Evolutionary conservation across 2,797 vertebrate species (phyloP), one percentile per base, ranked within the genome.

Genomic region (Alcedo atthis): DNA sequence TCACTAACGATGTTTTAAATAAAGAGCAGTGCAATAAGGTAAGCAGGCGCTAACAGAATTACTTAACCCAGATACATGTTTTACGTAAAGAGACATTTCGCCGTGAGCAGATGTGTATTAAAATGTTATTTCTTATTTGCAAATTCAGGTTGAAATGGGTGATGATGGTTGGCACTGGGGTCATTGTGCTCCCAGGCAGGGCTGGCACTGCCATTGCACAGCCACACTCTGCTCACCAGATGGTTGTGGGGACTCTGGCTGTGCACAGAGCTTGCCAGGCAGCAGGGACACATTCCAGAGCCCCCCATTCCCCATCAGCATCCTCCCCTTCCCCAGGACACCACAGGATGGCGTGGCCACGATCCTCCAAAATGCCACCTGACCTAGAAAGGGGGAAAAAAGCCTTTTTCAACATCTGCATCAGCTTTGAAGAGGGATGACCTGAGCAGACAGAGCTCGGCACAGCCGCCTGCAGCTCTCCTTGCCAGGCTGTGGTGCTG

Each of bases 291-390:
- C 57, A 28, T 63, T 42, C 37, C 58, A 22, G 24, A 62, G 33
- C 35, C 21, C n/a, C 12, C 15, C 0, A 4, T 3, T 15, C 6
- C 32, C 37, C 7, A 8, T n/a, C 6, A 1, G 43, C n/a, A 2
- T 21, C 33, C 12, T 59, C 54, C 46, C 46, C 9, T 30, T 58
- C 43, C 14, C 19, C 7, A 6, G 25, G n/a, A 11, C 24, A 1
- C 76, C 3, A 2, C 3, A 8, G 48, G 57, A 30, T 0, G 3
- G n/a, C 7, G 1, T 0, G 6, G 63, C 40, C 30, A 17, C 7
- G 1, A 2, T 45, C n/a, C 73, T 70, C 24, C 8, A 4, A 51
- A 24, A 25, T 3, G 3, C 81, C 13, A 0, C 5, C 82, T 61
- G 79, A 68, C 57, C 73, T 61, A 49, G 79, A 78, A 91, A 68